Percentiles rank a stretch among this genome's conserved stretches.
Conservation (phyloP, 2,797 vertebrate genomes). For the Neoniphon sammara region DNA sequence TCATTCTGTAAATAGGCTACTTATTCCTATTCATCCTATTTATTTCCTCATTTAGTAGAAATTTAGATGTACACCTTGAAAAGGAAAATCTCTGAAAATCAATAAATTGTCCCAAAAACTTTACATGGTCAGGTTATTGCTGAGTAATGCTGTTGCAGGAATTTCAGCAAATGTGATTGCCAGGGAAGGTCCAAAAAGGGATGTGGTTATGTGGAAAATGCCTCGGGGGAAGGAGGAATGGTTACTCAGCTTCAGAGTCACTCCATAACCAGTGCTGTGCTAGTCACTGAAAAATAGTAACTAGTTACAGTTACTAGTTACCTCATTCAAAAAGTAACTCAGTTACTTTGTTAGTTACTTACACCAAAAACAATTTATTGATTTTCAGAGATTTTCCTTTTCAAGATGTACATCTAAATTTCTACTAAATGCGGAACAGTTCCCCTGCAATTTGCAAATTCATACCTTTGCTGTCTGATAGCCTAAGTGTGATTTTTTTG, state of each 20-base stretch:
- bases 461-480: too few relatives aligned
- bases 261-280: too few relatives aligned
- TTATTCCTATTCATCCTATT: too few relatives aligned
- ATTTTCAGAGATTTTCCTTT: constrained; percentile 2
- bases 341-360: too few relatives aligned
- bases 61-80: constrained; percentile 1
- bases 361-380: not conserved
- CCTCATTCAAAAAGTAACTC: too few relatives aligned
- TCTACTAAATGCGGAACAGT: not conserved
- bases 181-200: not conserved
- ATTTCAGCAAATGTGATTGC: constrained; percentile 15
- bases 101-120: not conserved
- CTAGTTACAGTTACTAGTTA: too few relatives aligned
- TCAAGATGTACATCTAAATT: constrained; percentile 2
- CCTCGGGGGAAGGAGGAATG: not conserved
- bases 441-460: not conserved
- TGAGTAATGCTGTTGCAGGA: not conserved
- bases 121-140: not conserved
- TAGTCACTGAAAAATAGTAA: too few relatives aligned
- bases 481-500: too few relatives aligned
- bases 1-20: too few relatives aligned
- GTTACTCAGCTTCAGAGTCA: not conserved
- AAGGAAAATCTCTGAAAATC: constrained; percentile 3
- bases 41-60: not conserved
- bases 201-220: not conserved